Evolutionary conservation across 1,140 invertebrate species (phyloP), one percentile per base, ranked within the genome.

Genomic region (Bombus vancouverensis): DNA sequence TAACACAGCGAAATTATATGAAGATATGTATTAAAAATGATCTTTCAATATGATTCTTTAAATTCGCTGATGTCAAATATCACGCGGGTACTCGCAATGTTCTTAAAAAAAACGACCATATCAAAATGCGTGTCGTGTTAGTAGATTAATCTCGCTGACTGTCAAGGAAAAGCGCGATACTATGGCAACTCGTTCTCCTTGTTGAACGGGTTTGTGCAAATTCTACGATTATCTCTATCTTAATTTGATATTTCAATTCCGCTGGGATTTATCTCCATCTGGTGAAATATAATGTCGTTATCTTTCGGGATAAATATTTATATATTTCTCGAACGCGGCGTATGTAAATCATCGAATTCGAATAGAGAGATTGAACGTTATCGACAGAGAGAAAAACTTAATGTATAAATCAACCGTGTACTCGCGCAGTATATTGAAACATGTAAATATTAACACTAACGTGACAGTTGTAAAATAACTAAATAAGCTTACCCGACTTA

Each of bases 81-180:
- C 18, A 4, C 59, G 59, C 28, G 25, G 66, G 8, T 8, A 22
- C 15, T 18, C 22, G 34, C 28, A 8, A 57, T 75, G 32, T 44
- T 47, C 13, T 12, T 39, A 18, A 76, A 28, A 28, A 37, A n/a
- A 28, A 6, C 37, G 39, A 42, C 28, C 15, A 65, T 32, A 5
- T 65, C 18, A 42, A 62, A 65, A 39, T 25, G 37, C 59, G 57
- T 59, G 34, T 15, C 53, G 53, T 8, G 22, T 89, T 83, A 91
- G 88, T 86, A 92, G 87, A 92, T 90, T 89, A 92, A 88, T 88
- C 72, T 81, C 84, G 81, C 82, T 82, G 76, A 87, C 87, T 89
- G 85, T 90, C 81, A 82, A 83, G 42, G 34, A n/a, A 62, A 57
- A 85, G 28, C 37, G 37, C 4, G 8, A 37, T 34, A n/a, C 22